Evolutionary conservation across 1,140 invertebrate species (phyloP).

Genomic region (Portunus trituberculatus): DNA sequence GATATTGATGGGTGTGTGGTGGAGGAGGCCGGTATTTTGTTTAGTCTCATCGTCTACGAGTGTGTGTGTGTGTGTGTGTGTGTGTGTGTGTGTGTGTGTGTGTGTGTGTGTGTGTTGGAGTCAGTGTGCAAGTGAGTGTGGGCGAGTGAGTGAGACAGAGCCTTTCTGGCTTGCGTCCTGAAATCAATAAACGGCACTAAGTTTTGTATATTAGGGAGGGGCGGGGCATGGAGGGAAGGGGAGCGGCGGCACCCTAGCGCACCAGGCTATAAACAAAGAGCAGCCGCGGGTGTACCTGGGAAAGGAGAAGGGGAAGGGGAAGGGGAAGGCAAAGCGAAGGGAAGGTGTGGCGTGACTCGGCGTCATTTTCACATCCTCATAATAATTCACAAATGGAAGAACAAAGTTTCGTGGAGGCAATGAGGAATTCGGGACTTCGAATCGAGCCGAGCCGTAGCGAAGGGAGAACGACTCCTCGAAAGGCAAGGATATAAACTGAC

Average conservation of each 20-base stretch:
- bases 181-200: conserved; percentile 23
- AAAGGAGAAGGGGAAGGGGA: conserved; percentile 1
- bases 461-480: too few relatives aligned
- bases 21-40: background rate
- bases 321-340: background rate
- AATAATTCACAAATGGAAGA: conserved; percentile 50
- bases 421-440: too few relatives aligned
- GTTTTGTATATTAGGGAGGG: conserved; percentile 4
- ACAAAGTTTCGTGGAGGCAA: background rate
- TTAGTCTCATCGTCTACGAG: background rate
- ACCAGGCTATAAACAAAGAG: background rate
- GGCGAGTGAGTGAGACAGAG: background rate
- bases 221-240: background rate
- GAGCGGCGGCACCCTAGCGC: background rate
- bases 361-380: conserved; percentile 18
- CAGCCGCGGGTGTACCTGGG: background rate
- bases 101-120: background rate
- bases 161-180: conserved; percentile 7
- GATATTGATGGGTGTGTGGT: background rate
- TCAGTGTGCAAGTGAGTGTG: background rate
- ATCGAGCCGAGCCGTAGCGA: too few relatives aligned
- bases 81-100: background rate
- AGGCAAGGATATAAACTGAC: too few relatives aligned
- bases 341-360: background rate
- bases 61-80: background rate